A percentile compares a stretch with the other conserved stretches of the same genome.
phyloP scores from a whole-genome alignment of 2,888 invertebrate species.

The Conchocele bisecta region DNA sequence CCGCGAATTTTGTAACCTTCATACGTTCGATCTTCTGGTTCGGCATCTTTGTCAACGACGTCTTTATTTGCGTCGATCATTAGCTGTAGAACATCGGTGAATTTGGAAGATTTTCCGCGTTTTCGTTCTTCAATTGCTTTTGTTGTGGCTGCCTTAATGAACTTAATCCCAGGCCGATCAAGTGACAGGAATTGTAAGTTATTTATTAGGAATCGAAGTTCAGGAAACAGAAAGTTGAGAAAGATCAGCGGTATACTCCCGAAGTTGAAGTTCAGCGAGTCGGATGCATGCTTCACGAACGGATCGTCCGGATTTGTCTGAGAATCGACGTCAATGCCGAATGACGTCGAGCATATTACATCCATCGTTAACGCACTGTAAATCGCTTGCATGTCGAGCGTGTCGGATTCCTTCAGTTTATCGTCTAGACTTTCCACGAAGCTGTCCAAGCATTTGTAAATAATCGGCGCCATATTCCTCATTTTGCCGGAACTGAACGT shows the following conservation, averaged over 20 bases:
- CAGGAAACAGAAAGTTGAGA: constrained; percentile 30
- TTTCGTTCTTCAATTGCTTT: constrained; percentile 25
- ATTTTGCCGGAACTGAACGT: constrained; percentile 56
- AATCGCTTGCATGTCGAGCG: constrained; percentile 8
- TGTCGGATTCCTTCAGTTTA: not conserved
- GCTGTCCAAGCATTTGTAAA: constrained; percentile 23
- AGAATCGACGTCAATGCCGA: constrained; percentile 59
- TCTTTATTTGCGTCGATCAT: constrained; percentile 39
- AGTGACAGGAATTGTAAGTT: constrained; percentile 29
- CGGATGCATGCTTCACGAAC: constrained; percentile 59
- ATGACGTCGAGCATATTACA: constrained; percentile 61
- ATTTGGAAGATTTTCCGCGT: not conserved
- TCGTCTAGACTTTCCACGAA: constrained; percentile 20
- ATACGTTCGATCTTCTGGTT: not conserved
- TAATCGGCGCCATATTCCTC: constrained; percentile 41
- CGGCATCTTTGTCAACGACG: not conserved
- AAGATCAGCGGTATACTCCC: constrained; percentile 34
- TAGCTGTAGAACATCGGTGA: constrained; percentile 31
- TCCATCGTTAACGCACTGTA: constrained; percentile 62
- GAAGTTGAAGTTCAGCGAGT: constrained; percentile 38
- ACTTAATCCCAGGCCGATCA: constrained; percentile 23
- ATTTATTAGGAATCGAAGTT: constrained; percentile 25
- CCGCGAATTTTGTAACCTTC: constrained; percentile 26
- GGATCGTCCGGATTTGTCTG: constrained; percentile 49
- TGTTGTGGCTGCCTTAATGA: constrained; percentile 25